Conservation (phyloP, 2,888 invertebrate genomes). For the Artemia sinica region DNA sequence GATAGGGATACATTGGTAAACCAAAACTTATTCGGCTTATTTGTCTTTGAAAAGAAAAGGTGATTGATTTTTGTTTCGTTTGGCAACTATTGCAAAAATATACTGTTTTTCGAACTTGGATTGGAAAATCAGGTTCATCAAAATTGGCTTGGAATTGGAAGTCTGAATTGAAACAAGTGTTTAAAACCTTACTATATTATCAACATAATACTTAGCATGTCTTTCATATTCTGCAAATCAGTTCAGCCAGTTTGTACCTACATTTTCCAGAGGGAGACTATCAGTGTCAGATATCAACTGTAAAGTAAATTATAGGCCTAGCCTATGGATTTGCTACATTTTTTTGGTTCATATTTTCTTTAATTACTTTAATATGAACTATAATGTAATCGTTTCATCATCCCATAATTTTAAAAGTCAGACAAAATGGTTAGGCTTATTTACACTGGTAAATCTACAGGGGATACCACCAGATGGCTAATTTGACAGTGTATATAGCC, state of each 20-base stretch:
- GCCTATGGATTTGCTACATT: constrained; percentile 16
- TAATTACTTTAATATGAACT: not conserved
- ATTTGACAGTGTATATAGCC: too few species aligned
- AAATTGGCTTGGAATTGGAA: constrained; percentile 30
- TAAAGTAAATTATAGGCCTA: constrained; percentile 32
- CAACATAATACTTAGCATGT: constrained; percentile 63
- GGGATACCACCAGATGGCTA: too few species aligned
- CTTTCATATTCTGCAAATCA: constrained; percentile 59
- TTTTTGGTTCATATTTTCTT: constrained; percentile 16
- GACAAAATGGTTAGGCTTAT: not conserved
- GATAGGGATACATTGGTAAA: too few species aligned
- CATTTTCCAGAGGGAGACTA: constrained; percentile 45
- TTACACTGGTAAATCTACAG: too few species aligned
- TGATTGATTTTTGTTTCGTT: too few species aligned
- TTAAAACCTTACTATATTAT: constrained; percentile 71
- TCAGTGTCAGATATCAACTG: constrained; percentile 61
- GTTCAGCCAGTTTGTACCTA: constrained; percentile 51
- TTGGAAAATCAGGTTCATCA: too few species aligned
- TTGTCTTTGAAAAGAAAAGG: too few species aligned
- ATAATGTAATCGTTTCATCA: not conserved
- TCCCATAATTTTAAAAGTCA: constrained; percentile 5
- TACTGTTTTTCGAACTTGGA: too few species aligned
- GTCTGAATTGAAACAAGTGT: constrained; percentile 50
- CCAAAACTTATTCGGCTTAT: too few species aligned
- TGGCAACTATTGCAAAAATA: too few species aligned